Evolutionary conservation across 2,888 invertebrate species (phyloP), one percentile per base, ranked within the genome.

Genomic region (Drosophila tanythrix): DNA sequence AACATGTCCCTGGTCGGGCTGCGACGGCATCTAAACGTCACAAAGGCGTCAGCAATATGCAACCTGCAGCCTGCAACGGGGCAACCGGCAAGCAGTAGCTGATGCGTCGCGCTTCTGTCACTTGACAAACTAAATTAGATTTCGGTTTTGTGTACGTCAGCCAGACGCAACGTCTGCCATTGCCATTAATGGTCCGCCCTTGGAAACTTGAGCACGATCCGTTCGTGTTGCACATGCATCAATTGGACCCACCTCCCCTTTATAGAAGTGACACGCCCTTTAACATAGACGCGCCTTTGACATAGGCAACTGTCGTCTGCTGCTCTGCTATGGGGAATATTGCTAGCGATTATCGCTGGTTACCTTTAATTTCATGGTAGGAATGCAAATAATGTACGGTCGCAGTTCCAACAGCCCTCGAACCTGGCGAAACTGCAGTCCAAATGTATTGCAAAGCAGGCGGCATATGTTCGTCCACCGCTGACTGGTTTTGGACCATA

Each of bases 121-220:
- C 79, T 77, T 76, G 79, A 83, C 83, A 79, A 88, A 79, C 85
- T 74, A 88, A 86, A 88, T 86, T 86, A 78, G 88, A 88, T 88
- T 86, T 88, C 51, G 88, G 85, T 81, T 84, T 76, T 84, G 78
- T 70, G 70, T 70, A 74, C 68, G 83, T 82, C 74, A 71, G 66
- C 57, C 63, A 43, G 53, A 50, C 51, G n/a, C 21, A 21, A 21
- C 21, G 21, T 21, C 21, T 21, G 25, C 10, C 53, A 53, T 53
- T 53, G 63, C 64, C 67, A 55, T 63, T 67, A 67, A 53, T 33
- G 35, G 18, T 18, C 7, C n/a, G 25, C 56, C 35, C 27, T 18
- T 18, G 5, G 40, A 55, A 70, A 27, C 27, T 58, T 58, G 38
- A 46, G 78, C 75, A 78, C 75, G 72, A 72, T 74, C 70, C 68